Base-by-base conservation (phyloP, 2,797 vertebrate genomes). In the Pelobates cultripes region DNA sequence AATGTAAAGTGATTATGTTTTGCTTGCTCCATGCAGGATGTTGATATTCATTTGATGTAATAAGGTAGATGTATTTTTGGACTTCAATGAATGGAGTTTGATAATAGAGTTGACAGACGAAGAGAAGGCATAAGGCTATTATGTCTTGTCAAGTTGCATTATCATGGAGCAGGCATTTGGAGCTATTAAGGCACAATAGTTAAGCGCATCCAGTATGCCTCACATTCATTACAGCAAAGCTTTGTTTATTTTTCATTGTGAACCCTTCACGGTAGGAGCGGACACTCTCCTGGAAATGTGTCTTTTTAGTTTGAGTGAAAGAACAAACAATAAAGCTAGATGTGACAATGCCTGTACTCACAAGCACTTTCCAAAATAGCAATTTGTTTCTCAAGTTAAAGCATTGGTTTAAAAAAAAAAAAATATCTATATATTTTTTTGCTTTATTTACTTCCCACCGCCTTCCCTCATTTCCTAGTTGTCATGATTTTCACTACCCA, bases 141-240 rank as follows among this genome's bases (percentile, higher is more conserved):
- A 75, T 75, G 13, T 28, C 63, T 57, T 75, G 73, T 75, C 73
- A 74, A 60, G 55, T n/a, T 61, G 72, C n/a, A 28, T 75, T 75
- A 60, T 74, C 14, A 64, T 44, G n/a, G 12, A 28, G 7, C 73
- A 43, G 44, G 28, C 73, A 63, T 75, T 63, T 63, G 55, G 57
- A 63, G 42, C 55, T 57, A 63, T 75, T 63, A 75, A 75, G 41
- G 42, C 73, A 64, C 8, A 63, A 43, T 43, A 60, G 42, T 43
- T 60, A 43, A 12, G 42, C 12, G 73, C 57, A 63, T 64, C 53
- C 41, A 61, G 72, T 53, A 74, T n/a, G 43, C 72, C 44, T 4
- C 13, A n/a, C 1, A 10, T 12, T 73, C 53, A 61, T 61, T 61
- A 74, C 12, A 43, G 55, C 40, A 74, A 60, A 74, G 53, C 40